These are phyloP conservation scores for Zapornia atra DNA, from an alignment of 2,113 vertebrate genomes.

Conservation along the genomic window DNA sequence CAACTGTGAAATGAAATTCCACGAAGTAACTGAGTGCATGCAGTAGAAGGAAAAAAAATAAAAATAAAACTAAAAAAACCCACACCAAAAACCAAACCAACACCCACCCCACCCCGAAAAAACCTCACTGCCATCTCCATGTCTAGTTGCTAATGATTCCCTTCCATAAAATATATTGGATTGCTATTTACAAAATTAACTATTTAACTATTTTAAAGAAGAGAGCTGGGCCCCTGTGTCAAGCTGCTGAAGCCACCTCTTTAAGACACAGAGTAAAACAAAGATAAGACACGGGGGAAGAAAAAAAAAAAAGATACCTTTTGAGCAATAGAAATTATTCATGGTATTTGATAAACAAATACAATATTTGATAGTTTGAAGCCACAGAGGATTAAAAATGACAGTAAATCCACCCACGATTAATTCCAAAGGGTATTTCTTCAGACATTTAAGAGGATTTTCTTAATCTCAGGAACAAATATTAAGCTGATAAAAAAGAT, in stretches of 20 bases:
- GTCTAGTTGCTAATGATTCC: background rate
- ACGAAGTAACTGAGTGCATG: background rate
- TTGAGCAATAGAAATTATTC: background rate
- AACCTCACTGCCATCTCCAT: background rate
- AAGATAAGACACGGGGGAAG: background rate
- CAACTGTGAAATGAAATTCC: slow-evolving; percentile 47
- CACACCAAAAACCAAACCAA: too few relatives aligned
- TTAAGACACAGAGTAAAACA: background rate
- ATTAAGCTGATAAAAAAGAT: background rate
- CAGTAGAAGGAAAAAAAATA: background rate
- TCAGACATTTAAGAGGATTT: background rate
- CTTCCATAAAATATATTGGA: slow-evolving; percentile 21
- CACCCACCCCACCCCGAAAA: too few relatives aligned
- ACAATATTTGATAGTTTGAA: background rate
- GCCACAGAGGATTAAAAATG: background rate
- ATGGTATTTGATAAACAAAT: background rate
- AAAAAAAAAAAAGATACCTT: background rate
- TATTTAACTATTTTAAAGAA: slow-evolving; percentile 19
- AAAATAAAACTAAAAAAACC: too few relatives aligned
- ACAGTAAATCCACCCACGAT: background rate
- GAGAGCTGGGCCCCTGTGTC: background rate
- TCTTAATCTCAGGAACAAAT: background rate
- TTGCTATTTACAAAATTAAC: slow-evolving; percentile 17
- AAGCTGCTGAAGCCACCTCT: background rate
- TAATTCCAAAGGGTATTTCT: background rate